Conservation (phyloP, 1,140 invertebrate species). For the Meloidogyne exigua region DNA sequence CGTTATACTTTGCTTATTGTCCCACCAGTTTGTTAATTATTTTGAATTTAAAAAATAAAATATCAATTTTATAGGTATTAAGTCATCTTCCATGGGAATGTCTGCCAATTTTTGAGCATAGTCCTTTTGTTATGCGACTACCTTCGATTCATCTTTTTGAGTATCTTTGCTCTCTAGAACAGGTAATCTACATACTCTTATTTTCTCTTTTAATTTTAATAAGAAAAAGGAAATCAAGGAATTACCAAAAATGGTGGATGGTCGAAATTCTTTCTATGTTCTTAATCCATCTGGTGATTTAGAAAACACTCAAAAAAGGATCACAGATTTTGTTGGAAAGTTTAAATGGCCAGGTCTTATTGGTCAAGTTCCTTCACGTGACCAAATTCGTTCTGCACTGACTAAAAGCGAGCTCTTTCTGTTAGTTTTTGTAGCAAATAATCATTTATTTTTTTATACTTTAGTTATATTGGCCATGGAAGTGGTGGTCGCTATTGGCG, state of each 20-base stretch:
- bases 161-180: constrained; percentile 22
- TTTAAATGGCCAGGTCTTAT: constrained; percentile 46
- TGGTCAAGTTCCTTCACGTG: constrained; percentile 34
- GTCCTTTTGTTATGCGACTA: constrained; percentile 35
- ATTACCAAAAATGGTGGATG: constrained; percentile 50
- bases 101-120: constrained; percentile 30
- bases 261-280: constrained; percentile 52
- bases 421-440: constrained; percentile 41
- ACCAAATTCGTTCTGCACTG: constrained; percentile 37
- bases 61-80: constrained; percentile 24
- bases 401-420: constrained; percentile 49
- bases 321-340: constrained; percentile 37
- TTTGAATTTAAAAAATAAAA: neutral
- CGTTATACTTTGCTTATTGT: constrained; percentile 34
- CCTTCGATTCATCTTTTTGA: constrained; percentile 50
- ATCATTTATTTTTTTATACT: constrained; percentile 15
- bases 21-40: constrained; percentile 26
- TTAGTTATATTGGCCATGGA: constrained; percentile 56
- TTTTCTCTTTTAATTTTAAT: neutral
- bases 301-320: constrained; percentile 46
- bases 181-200: neutral
- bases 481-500: constrained; percentile 47
- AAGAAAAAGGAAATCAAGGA: constrained; percentile 16
- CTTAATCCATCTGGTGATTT: constrained; percentile 58
- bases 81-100: constrained; percentile 47